Conservation (phyloP, 2,113 vertebrate species). For the Chitala chitala region DNA sequence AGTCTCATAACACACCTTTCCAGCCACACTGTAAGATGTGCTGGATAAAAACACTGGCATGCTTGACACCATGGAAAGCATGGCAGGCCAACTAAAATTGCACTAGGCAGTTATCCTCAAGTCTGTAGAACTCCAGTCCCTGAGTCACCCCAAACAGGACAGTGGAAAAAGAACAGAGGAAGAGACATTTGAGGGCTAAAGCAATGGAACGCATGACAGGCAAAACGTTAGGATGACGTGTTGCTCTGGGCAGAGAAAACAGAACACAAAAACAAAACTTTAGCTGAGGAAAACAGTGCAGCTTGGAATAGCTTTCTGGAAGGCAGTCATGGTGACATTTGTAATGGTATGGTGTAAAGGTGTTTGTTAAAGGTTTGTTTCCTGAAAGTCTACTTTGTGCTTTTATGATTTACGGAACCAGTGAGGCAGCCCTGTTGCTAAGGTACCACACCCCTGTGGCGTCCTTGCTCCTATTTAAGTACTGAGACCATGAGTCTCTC, state of each 20-base stretch:
- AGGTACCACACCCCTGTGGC: too few relatives aligned
- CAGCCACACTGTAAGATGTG: neutral
- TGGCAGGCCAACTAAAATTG: neutral
- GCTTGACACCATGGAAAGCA: neutral
- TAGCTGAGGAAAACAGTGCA: conserved; percentile 32
- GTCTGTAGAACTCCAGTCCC: too few relatives aligned
- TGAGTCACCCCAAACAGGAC: too few relatives aligned
- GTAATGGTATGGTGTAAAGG: neutral
- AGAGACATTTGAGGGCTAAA: neutral
- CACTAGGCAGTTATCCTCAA: neutral
- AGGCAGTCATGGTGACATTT: conserved; percentile 16
- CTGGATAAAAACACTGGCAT: neutral
- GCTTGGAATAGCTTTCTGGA: conserved; percentile 12
- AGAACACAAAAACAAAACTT: conserved; percentile 16
- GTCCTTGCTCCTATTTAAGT: too few relatives aligned
- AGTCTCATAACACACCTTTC: neutral
- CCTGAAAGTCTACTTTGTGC: too few relatives aligned
- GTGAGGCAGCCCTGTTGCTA: too few relatives aligned
- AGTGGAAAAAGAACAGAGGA: neutral
- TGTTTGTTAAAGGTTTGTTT: conserved; percentile 21
- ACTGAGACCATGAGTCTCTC: too few relatives aligned
- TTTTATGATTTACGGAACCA: too few relatives aligned
- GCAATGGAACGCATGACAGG: neutral
- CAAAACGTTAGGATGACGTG: neutral
- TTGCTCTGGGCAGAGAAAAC: conserved; percentile 22